These are phyloP conservation scores for Callaeas wilsoni DNA, from an alignment of 2,113 vertebrate species.

Conservation along the genomic window DNA sequence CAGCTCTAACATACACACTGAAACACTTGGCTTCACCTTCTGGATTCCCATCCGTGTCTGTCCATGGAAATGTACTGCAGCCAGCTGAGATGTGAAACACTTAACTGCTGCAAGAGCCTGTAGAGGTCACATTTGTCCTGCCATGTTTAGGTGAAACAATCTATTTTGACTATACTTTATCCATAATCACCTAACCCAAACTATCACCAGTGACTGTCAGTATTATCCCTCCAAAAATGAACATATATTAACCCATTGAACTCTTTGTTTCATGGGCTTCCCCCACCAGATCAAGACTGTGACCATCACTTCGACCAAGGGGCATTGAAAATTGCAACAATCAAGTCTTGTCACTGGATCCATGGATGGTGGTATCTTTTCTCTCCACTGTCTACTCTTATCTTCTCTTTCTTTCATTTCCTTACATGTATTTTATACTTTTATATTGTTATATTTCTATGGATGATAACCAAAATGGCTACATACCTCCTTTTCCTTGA, in stretches of 20 bases:
- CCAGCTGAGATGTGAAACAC: not conserved
- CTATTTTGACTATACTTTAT: not conserved
- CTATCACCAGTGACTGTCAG: not conserved
- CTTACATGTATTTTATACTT: not conserved
- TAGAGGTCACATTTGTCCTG: not conserved
- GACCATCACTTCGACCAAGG: not conserved
- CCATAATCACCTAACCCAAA: not conserved
- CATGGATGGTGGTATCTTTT: not conserved
- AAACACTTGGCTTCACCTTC: not conserved
- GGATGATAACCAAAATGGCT: not conserved
- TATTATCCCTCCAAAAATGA: not conserved
- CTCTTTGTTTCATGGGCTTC: not conserved
- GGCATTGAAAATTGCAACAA: not conserved
- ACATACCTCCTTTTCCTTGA: not conserved
- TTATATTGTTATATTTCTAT: not conserved
- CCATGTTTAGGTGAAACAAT: not conserved
- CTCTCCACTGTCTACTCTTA: not conserved
- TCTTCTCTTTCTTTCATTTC: not conserved
- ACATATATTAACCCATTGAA: not conserved
- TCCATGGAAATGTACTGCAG: not conserved
- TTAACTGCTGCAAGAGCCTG: not conserved
- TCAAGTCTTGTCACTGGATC: not conserved
- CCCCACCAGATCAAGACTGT: not conserved
- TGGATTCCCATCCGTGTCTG: fast-evolving
- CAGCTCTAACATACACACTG: not conserved